Evolutionary conservation across 1,140 invertebrate genomes (phyloP).

Genomic region (Psilanteris sp.): DNA sequence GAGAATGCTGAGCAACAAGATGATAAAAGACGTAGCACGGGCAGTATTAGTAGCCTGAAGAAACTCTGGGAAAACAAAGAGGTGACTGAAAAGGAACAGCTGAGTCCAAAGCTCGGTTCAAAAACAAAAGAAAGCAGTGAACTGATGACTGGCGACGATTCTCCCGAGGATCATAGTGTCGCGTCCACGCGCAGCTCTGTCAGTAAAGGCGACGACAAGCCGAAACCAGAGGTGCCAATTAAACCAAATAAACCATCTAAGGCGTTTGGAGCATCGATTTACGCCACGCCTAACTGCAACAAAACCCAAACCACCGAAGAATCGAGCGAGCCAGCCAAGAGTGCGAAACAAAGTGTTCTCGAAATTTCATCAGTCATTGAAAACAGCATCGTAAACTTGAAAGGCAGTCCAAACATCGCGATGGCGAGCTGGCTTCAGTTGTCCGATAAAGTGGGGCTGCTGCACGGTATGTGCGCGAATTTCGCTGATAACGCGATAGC

Average conservation of each 20-base stretch:
- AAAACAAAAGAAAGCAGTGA: conserved; percentile 71
- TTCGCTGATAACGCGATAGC: conserved; percentile 87
- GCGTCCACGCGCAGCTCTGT: conserved; percentile 76
- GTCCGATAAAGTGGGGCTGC: conserved; percentile 89
- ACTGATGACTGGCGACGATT: conserved; percentile 76
- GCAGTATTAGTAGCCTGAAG: conserved; percentile 94
- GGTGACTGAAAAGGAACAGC: conserved; percentile 78
- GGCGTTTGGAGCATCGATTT: conserved; percentile 80
- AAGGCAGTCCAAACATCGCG: conserved; percentile 82
- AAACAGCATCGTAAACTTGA: conserved; percentile 83
- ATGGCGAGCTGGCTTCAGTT: conserved; percentile 89
- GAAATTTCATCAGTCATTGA: conserved; percentile 86
- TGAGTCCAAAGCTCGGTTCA: conserved; percentile 83
- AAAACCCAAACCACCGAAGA: conserved; percentile 64
- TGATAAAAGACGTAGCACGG: conserved; percentile 93
- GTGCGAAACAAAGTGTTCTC: conserved; percentile 84
- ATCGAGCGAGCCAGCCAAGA: conserved; percentile 67
- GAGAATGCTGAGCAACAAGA: conserved; percentile 84
- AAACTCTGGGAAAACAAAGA: conserved; percentile 93
- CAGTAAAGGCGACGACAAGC: conserved; percentile 69
- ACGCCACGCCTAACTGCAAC: conserved; percentile 81
- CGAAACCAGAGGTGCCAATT: conserved; percentile 84
- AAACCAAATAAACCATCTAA: conserved; percentile 81
- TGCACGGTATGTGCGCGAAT: conserved; percentile 88
- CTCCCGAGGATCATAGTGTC: conserved; percentile 78